Base-by-base conservation (phyloP, 92 coral and sea anemone genomes). In the Phenganax subtilis region DNA sequence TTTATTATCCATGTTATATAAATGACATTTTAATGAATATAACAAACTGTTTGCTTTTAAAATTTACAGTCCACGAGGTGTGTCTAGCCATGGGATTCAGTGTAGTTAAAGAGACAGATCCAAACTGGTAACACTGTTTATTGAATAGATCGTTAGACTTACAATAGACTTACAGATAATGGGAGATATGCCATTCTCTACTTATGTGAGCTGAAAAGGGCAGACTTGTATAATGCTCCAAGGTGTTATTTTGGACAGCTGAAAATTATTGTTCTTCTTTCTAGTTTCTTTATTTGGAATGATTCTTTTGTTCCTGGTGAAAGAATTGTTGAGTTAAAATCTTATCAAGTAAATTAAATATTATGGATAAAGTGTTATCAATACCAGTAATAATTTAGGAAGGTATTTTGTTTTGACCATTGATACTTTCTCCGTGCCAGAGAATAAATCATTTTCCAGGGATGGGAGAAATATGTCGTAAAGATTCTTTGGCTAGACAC, bases 391-490 rank as follows among this genome's bases (percentile, higher is more conserved):
- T 37, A 37, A 37, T 37, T 51, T 54, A 0, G 8, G 73, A 53
- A 7, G 61, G 51, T 55, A 8, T 25, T 6, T 7, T 29, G 25
- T 51, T n/a, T 12, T 29, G 17, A 15, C 10, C 52, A 0, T 52
- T 51, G 64, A 12, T 57, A 55, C 29, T 6, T 65, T 71, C 29
- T 75, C 57, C 27, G 55, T 75, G 56, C 57, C 85, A 93, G 98
- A 91, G 89, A 90, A 91, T 93, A 10, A 93, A 93, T 68, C 98
- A 93, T 82, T 93, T 93, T 84, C 98, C 98, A n/a, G 93, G 97
- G 69, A 93, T 93, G 98, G 97, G 93, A 57, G 98, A 93, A 84
- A 93, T 93, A 20, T 93, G 98, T 70, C 71, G 93, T 44, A 93
- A 93, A 63, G 98, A 93, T 80, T 89, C 89, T 37, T 88, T 93